phyloP scores from a whole-genome alignment of 1,140 invertebrate genomes.

The Phortica variegata region DNA sequence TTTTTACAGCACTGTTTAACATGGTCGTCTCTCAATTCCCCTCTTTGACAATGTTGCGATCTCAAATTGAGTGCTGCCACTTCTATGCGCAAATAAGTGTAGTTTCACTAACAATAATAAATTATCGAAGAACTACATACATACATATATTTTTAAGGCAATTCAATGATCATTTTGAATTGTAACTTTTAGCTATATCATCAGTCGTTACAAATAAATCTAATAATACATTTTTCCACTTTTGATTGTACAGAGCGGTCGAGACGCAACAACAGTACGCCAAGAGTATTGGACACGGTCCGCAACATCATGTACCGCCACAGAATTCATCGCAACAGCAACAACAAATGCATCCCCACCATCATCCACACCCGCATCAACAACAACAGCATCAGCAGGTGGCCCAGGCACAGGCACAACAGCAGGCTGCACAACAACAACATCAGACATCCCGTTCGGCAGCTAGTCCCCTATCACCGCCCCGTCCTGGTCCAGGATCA shows the following conservation, averaged over 20 bases:
- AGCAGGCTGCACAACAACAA: conserved; percentile 32
- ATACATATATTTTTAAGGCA: no score
- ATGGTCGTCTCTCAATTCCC: no score
- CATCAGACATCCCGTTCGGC: conserved; percentile 42
- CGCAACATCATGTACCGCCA: conserved; percentile 15
- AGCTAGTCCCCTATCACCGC: conserved; percentile 52
- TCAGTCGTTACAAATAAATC: conserved; percentile 32
- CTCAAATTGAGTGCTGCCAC: no score
- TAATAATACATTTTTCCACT: conserved; percentile 40
- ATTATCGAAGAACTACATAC: no score
- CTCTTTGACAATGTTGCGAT: no score
- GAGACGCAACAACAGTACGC: conserved; percentile 46
- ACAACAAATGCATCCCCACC: conserved; percentile 21
- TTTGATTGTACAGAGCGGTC: conserved; percentile 48
- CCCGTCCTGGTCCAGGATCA: conserved; percentile 41
- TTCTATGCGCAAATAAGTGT: no score
- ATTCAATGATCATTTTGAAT: no score
- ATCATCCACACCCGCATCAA: conserved; percentile 24
- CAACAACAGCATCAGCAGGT: conserved; percentile 33
- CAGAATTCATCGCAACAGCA: conserved; percentile 19
- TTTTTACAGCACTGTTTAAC: no score
- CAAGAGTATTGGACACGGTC: conserved; percentile 37
- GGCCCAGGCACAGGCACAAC: conserved; percentile 28
- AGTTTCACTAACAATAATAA: no score
- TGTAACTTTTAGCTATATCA: no score